Percentiles rank a stretch among this genome's conserved stretches.
Evolutionary conservation across 2,888 invertebrate genomes (phyloP).

Genomic region (Thymelicus sylvestris): DNA sequence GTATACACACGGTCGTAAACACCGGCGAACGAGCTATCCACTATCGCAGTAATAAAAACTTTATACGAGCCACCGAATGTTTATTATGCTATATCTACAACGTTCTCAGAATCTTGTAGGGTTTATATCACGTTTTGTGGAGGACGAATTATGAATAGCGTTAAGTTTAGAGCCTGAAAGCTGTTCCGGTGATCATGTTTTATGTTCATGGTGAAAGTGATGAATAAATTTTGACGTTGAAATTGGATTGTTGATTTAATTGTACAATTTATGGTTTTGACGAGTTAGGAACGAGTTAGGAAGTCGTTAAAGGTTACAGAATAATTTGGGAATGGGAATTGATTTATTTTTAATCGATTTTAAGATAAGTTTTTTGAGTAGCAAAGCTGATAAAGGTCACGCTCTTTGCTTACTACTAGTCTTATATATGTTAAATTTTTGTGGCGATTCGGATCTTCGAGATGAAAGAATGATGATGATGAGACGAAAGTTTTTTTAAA

Average conservation of each 20-base stretch:
- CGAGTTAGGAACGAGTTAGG: background rate
- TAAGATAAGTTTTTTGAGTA: too few relatives aligned
- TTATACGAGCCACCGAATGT: conserved; percentile 44
- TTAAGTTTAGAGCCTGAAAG: conserved; percentile 21
- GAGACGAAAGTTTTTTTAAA: too few relatives aligned
- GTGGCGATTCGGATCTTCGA: too few relatives aligned
- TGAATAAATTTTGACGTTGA: conserved; percentile 9
- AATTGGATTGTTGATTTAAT: conserved; percentile 1
- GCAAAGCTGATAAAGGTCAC: too few relatives aligned
- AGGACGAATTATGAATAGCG: conserved; percentile 34
- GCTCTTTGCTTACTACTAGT: too few relatives aligned
- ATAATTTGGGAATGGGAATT: background rate
- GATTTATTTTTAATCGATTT: too few relatives aligned
- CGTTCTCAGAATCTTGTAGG: conserved; percentile 42
- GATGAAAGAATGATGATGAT: too few relatives aligned
- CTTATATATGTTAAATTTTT: too few relatives aligned
- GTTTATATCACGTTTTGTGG: conserved; percentile 29
- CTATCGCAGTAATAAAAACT: conserved; percentile 46
- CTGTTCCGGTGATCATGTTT: conserved; percentile 13
- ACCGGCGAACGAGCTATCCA: conserved; percentile 44
- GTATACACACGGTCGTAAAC: conserved; percentile 57
- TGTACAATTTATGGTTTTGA: background rate
- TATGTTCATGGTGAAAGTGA: conserved; percentile 10
- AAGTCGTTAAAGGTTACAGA: background rate
- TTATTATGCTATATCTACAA: conserved; percentile 46